Percentiles rank a stretch among this genome's conserved stretches.
phyloP scores from a whole-genome alignment of 2,888 invertebrate genomes.

The Sycophila texana region DNA sequence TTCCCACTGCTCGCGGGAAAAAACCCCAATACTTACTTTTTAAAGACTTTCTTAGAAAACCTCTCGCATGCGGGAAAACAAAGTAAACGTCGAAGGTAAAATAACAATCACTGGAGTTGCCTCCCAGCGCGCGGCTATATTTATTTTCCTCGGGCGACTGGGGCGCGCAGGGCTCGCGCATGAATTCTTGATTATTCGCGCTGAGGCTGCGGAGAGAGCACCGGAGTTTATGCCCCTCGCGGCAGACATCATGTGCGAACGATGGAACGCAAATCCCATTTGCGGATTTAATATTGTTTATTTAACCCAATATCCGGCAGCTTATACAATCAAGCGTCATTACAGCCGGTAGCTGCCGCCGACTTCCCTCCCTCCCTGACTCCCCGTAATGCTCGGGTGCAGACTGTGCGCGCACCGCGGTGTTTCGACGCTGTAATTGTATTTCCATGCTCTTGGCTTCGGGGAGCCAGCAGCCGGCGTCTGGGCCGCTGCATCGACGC shows the following conservation, averaged over 20 bases:
- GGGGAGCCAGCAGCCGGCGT: constrained; percentile 57
- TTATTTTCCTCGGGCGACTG: neutral
- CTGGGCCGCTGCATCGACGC: constrained; percentile 1
- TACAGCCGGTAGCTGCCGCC: constrained; percentile 63
- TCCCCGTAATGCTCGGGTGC: constrained; percentile 54
- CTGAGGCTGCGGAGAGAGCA: neutral
- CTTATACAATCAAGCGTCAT: constrained; percentile 74
- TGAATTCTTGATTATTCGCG: constrained; percentile 24
- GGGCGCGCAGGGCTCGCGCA: neutral
- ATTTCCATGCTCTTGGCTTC: constrained; percentile 68
- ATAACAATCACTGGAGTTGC: too few species aligned
- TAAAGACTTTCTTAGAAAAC: too few species aligned
- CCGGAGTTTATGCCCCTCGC: constrained; percentile 8
- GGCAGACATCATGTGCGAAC: constrained; percentile 45
- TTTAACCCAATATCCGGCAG: constrained; percentile 74
- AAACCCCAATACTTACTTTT: too few species aligned
- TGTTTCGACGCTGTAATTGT: constrained; percentile 70
- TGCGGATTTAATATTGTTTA: constrained; percentile 73
- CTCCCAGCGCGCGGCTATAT: neutral
- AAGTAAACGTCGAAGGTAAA: too few species aligned
- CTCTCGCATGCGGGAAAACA: too few species aligned
- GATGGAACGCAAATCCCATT: constrained; percentile 64
- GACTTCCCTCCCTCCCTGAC: constrained; percentile 22
- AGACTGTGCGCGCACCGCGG: constrained; percentile 48
- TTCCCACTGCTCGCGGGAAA: too few species aligned